These are phyloP conservation scores for Halcyon chelicuti DNA, from an alignment of 2,797 vertebrate species.

Conservation along the genomic window DNA sequence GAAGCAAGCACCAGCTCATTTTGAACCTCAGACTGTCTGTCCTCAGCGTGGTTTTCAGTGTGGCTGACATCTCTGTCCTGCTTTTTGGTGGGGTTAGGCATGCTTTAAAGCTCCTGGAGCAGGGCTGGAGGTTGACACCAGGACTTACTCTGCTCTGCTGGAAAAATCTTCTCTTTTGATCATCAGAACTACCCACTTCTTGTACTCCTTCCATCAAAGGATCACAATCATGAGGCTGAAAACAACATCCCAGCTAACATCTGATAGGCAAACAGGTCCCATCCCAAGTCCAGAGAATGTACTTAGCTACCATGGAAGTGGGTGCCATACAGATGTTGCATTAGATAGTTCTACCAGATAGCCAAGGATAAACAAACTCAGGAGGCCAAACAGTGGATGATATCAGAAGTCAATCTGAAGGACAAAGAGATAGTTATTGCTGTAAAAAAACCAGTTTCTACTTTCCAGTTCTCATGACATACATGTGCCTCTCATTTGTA, in stretches of 20 bases:
- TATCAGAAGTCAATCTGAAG: not conserved
- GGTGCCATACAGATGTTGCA: not conserved
- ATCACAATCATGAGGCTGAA: not conserved
- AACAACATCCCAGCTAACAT: not conserved
- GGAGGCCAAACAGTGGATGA: not conserved
- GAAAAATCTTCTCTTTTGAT: not conserved
- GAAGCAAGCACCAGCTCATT: not conserved
- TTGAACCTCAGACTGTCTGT: not conserved
- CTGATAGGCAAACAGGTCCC: not conserved
- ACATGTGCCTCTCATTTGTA: not conserved
- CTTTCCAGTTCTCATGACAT: not conserved
- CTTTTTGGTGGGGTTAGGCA: not conserved
- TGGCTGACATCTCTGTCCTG: not conserved
- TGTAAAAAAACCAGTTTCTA: not conserved
- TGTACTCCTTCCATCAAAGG: not conserved
- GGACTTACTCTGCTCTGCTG: not conserved
- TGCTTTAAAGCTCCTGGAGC: not conserved
- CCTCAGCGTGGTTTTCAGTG: not conserved
- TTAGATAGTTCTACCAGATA: not conserved
- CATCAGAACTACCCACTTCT: not conserved
- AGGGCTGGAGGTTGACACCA: accelerated
- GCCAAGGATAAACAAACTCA: not conserved
- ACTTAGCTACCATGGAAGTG: not conserved
- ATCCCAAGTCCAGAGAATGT: not conserved
- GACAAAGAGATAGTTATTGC: not conserved